Base-by-base conservation (phyloP, 2,113 vertebrate species). In the Rhadina sibilatrix region DNA sequence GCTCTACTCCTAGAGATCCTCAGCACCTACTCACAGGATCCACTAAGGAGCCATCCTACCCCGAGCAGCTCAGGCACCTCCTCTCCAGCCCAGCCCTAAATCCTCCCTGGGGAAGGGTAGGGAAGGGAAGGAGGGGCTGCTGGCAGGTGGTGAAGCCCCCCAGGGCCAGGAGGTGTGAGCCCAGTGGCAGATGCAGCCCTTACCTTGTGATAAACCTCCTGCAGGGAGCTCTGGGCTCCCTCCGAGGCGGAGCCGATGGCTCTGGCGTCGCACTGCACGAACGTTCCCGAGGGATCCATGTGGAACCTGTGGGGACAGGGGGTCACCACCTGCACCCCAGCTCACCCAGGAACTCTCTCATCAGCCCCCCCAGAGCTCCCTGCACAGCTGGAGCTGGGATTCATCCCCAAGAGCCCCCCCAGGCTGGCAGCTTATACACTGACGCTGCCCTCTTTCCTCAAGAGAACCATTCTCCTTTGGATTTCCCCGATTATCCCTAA, bases 171-270 rank as follows among this genome's bases (percentile, higher is more conserved):
- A 11, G 71, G 24, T 9, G 46, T 5, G 59, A 12, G 7, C 53
- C 71, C 60, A 47, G 5, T 1, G 11, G 60, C 69, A 52, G 28
- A 4, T 0, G 3, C 77, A 42, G 46, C 33, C 69, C 30, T 90
- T 97, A 99, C 99, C 99, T 99, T 99, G 94, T 99, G 99, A 97
- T 99, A 99, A 95, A 99, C 99, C 96, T 99, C 99, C 46, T 99
- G 99, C 94, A 99, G 97, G 33, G 99, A 99, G 97, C 99, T 99
- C 98, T 99, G 99, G 17, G 99, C 99, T 6, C 99, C 99, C 95
- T 99, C 99, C 6, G 99, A 99, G 38, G 99, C 99, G 13, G 99
- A 99, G 89, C 99, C 99, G 19, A 99, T 99, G 19, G 99, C 99
- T 92, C 99, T 98, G 85, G 99, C 99, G 42, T 99, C 99, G n/a